Evolutionary conservation across 2,888 invertebrate species (phyloP).

Genomic region (Philereme vetulata): DNA sequence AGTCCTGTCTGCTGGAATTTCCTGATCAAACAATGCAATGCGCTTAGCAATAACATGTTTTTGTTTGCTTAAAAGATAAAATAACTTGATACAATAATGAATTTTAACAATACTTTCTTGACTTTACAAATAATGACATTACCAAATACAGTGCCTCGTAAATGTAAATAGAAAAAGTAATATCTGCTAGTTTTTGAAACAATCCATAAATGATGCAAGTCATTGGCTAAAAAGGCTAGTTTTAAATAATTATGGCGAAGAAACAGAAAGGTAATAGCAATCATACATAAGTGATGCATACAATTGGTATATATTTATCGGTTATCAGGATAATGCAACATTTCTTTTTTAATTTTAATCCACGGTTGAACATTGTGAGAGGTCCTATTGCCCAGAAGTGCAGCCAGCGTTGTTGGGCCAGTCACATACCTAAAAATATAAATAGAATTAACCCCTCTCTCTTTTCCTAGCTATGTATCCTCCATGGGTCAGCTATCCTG

Average conservation of each 20-base stretch:
- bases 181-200: too few species aligned
- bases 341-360: too few species aligned
- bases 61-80: constrained; percentile 3
- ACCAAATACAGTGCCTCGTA: too few species aligned
- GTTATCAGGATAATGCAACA: too few species aligned
- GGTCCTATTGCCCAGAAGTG: constrained; percentile 7
- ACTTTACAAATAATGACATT: constrained; percentile 21
- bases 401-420: constrained; percentile 59
- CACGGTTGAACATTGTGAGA: too few species aligned
- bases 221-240: too few species aligned
- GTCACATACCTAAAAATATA: constrained; percentile 59
- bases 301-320: too few species aligned
- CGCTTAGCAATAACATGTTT: constrained; percentile 26
- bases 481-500: background rate
- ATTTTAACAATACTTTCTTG: constrained; percentile 27
- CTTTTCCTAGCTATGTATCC: background rate
- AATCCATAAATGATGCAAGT: too few species aligned
- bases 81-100: background rate
- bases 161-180: too few species aligned
- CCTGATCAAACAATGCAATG: constrained; percentile 43
- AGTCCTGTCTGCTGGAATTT: constrained; percentile 50
- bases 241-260: too few species aligned
- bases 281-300: too few species aligned
- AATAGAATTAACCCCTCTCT: background rate
- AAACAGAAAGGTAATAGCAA: too few species aligned